phyloP scores from a whole-genome alignment of 1,140 invertebrate genomes.

The Aphelenchoides besseyi region DNA sequence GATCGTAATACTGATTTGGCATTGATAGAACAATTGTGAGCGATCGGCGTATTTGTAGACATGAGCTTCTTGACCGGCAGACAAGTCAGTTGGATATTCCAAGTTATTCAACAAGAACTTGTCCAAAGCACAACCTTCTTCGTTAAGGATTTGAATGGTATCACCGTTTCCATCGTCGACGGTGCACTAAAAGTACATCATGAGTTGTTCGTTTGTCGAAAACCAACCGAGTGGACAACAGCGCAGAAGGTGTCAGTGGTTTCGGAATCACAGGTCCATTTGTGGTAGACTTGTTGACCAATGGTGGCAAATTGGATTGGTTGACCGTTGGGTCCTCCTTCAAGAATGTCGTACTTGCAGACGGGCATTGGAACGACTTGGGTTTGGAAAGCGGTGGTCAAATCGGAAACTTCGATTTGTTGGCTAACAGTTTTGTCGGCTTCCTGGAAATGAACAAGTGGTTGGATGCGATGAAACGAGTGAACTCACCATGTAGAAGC shows the following conservation, averaged over 20 bases:
- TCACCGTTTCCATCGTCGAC: conserved; percentile 63
- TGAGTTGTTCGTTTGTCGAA: not conserved
- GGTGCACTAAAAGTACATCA: conserved; percentile 19
- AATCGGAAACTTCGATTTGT: conserved; percentile 60
- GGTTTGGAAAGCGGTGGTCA: conserved; percentile 62
- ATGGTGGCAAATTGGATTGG: conserved; percentile 62
- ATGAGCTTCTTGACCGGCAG: conserved; percentile 62
- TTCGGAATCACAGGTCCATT: conserved; percentile 63
- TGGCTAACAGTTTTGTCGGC: conserved; percentile 62
- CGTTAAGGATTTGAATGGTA: conserved; percentile 61
- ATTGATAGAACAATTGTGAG: conserved; percentile 62
- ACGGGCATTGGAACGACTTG: conserved; percentile 62
- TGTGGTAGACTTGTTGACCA: conserved; percentile 63
- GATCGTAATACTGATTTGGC: conserved; percentile 62
- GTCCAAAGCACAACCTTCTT: conserved; percentile 61
- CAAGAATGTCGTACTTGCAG: conserved; percentile 62
- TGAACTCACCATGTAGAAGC: conserved; percentile 59
- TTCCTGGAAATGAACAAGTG: conserved; percentile 27
- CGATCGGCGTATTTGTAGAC: conserved; percentile 63
- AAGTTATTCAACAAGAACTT: conserved; percentile 62
- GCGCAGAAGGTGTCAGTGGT: conserved; percentile 62
- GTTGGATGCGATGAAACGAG: not conserved
- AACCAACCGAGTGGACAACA: conserved; percentile 52
- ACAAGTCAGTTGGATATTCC: conserved; percentile 61
- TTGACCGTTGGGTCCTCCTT: conserved; percentile 61